Evolutionary conservation across 2,113 vertebrate species (phyloP).

Genomic region (Phrynosoma blainvillii): DNA sequence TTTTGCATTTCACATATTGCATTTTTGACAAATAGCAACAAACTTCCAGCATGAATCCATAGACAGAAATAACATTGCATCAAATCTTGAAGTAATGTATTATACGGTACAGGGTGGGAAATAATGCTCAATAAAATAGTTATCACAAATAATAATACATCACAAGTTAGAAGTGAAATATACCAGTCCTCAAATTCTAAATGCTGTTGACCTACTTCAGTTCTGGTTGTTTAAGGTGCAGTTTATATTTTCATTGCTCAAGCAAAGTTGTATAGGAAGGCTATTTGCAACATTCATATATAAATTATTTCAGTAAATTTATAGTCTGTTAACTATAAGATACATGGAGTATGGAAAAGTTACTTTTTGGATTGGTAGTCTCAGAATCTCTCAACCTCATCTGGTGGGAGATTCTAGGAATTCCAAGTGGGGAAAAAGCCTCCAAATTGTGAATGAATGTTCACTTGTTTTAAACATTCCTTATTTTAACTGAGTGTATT

Average conservation of each 20-base stretch:
- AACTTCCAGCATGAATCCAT: neutral
- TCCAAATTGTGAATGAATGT: too few species aligned
- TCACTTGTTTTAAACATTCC: too few species aligned
- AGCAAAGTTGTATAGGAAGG: neutral
- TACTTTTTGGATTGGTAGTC: too few species aligned
- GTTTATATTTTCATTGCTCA: neutral
- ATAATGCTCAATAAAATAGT: conserved; percentile 10
- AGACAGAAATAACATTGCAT: neutral
- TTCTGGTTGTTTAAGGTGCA: neutral
- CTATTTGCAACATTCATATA: neutral
- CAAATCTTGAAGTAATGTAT: conserved; percentile 9
- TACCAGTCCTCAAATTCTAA: neutral
- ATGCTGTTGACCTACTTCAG: neutral
- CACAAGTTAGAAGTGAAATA: neutral
- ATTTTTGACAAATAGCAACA: neutral
- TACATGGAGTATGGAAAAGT: neutral
- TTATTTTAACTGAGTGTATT: too few species aligned
- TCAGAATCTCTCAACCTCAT: too few species aligned
- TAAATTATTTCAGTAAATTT: neutral
- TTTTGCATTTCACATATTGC: neutral
- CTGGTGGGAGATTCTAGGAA: too few species aligned
- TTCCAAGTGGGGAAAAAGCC: too few species aligned
- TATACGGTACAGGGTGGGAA: neutral
- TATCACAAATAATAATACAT: neutral
- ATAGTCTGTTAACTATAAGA: neutral